Evolutionary conservation across 2,113 vertebrate species (phyloP).

Genomic region (Tamias sibiricus): DNA sequence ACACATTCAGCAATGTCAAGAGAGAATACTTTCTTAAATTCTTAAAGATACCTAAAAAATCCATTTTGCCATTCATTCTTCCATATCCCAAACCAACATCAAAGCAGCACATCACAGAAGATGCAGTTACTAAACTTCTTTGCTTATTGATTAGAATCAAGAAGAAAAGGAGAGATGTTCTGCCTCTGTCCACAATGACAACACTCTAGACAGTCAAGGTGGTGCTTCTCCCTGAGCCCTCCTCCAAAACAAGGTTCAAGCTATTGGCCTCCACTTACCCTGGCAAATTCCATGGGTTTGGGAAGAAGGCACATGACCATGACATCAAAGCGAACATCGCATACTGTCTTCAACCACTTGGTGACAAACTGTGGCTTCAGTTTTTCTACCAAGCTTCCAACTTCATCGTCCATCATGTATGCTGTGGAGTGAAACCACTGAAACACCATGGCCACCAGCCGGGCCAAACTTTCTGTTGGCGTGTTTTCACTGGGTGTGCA

Average conservation of each 20-base stretch:
- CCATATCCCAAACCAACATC: background rate
- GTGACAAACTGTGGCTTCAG: conserved; percentile 99
- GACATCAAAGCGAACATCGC: conserved; percentile 98
- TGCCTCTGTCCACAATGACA: background rate
- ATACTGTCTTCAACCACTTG: conserved; percentile 99
- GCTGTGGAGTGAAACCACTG: conserved; percentile 99
- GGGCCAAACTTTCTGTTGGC: conserved; percentile 96
- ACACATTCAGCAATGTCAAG: background rate
- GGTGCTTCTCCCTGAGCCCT: background rate
- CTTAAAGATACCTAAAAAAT: background rate
- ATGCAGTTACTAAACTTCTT: background rate
- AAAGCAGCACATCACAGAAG: background rate
- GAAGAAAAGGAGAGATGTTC: background rate
- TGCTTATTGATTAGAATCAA: background rate
- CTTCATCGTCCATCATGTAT: conserved; percentile 99
- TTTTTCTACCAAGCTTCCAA: conserved; percentile 98
- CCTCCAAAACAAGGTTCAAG: background rate
- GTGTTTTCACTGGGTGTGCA: conserved; percentile 99
- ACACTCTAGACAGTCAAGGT: background rate
- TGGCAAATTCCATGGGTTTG: conserved; percentile 98
- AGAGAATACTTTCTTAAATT: conserved; percentile 23
- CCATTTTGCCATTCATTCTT: conserved; percentile 6
- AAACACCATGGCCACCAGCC: conserved; percentile 99
- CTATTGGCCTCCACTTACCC: conserved; percentile 88
- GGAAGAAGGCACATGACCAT: conserved; percentile 99